Conservation (phyloP, 1,140 invertebrate species). For the Gerris buenoi region DNA sequence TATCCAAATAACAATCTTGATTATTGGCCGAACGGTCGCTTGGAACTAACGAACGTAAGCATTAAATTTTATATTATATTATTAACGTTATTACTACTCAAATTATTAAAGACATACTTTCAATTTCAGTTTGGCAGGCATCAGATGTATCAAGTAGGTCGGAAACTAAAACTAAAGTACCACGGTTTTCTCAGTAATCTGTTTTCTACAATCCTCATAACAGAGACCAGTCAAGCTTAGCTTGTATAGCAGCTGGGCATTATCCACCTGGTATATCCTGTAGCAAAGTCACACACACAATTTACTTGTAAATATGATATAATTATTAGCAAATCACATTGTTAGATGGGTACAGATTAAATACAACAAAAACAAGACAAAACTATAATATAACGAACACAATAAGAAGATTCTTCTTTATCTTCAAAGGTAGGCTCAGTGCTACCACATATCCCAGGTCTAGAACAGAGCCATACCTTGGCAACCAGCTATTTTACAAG, state of each 20-base stretch:
- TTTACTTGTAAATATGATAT: no score
- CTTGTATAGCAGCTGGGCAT: background rate
- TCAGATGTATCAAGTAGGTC: background rate
- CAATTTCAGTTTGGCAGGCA: background rate
- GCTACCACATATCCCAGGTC: background rate
- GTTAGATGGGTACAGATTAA: no score
- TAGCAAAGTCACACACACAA: no score
- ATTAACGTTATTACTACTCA: no score
- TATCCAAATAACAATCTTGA: background rate
- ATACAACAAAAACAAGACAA: no score
- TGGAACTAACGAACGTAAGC: background rate
- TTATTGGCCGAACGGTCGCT: background rate
- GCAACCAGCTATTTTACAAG: background rate
- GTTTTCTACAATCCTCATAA: background rate
- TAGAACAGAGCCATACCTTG: background rate
- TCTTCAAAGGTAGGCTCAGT: no score
- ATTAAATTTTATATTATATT: no score
- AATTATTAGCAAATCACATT: no score
- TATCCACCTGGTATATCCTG: background rate
- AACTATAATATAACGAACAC: no score
- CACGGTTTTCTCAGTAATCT: background rate
- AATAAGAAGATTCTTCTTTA: no score
- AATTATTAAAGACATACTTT: no score
- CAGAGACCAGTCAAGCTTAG: background rate
- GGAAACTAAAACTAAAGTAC: background rate